These are phyloP conservation scores for Epinephelus lanceolatus DNA, from an alignment of 2,113 vertebrate genomes.

Conservation along the genomic window DNA sequence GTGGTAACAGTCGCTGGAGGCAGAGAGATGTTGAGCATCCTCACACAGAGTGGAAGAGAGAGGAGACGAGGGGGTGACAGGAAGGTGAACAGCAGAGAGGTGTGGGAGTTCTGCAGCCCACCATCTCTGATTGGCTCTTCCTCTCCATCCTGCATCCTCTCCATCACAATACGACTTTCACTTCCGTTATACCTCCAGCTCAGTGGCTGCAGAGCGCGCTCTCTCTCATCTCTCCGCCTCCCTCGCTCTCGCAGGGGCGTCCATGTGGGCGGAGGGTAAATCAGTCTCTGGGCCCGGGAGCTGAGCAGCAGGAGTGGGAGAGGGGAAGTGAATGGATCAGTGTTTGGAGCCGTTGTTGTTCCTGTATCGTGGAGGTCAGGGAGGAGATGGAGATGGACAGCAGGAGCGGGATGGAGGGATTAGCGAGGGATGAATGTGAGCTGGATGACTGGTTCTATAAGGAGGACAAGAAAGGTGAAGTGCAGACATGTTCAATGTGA, in stretches of 20 bases:
- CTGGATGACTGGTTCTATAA: conserved; percentile 90
- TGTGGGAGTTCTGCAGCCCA: conserved; percentile 69
- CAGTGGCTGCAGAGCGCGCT: conserved; percentile 19
- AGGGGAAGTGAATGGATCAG: conserved; percentile 33
- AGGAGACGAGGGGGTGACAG: conserved; percentile 70
- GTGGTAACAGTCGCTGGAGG: conserved; percentile 82
- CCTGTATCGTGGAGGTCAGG: conserved; percentile 48
- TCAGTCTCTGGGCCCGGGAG: conserved; percentile 36
- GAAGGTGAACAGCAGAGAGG: conserved; percentile 60
- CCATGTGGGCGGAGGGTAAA: conserved; percentile 51
- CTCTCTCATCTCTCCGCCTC: conserved; percentile 35
- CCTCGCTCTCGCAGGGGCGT: conserved; percentile 25
- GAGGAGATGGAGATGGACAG: conserved; percentile 72
- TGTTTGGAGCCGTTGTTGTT: conserved; percentile 75
- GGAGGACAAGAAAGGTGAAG: conserved; percentile 90
- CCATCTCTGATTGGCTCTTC: conserved; percentile 30
- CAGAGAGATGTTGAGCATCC: conserved; percentile 74
- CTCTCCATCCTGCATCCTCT: not conserved
- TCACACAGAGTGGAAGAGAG: conserved; percentile 45
- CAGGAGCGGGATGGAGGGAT: conserved; percentile 79
- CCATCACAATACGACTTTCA: not conserved
- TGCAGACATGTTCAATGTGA: not conserved
- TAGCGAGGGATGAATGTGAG: conserved; percentile 85
- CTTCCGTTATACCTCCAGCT: conserved; percentile 21
- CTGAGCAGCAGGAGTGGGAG: conserved; percentile 60